Percentiles rank a stretch among this genome's conserved stretches.
phyloP scores from a whole-genome alignment of 2,888 invertebrate species.

The Phragmatobia fuliginosa region DNA sequence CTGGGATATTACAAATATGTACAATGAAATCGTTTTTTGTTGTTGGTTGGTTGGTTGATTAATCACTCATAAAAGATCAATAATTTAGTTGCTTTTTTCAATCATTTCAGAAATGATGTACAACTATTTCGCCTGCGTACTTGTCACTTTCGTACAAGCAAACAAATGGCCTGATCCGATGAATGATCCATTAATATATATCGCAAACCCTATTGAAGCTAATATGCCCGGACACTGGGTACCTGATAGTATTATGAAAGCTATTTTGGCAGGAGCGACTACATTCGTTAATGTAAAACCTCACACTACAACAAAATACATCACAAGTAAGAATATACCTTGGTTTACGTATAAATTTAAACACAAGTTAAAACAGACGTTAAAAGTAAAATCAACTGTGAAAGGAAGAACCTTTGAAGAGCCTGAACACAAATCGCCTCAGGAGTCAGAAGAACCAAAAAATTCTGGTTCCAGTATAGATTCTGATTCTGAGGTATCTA shows the following conservation, averaged over 20 bases:
- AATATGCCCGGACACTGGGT: conserved; percentile 70
- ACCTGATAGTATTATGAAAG: conserved; percentile 61
- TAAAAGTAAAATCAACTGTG: not conserved
- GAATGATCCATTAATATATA: conserved; percentile 61
- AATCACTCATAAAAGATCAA: not conserved
- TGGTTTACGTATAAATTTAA: not conserved
- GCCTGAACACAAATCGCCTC: not conserved
- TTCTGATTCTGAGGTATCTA: no score
- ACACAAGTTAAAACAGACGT: not conserved
- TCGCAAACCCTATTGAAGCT: conserved; percentile 67
- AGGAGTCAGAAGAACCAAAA: no score
- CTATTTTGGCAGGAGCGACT: conserved; percentile 12
- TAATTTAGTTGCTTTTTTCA: conserved; percentile 7
- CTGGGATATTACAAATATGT: not conserved
- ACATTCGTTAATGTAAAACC: not conserved
- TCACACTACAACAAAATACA: not conserved
- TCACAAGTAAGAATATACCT: not conserved
- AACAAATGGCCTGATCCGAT: conserved; percentile 43
- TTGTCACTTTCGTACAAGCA: conserved; percentile 4
- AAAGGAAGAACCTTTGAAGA: not conserved
- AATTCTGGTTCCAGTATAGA: no score
- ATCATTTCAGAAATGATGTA: conserved; percentile 9
- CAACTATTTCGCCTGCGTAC: not conserved
- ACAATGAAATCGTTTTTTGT: no score
- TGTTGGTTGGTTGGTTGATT: no score